Base-by-base conservation (phyloP, 2,888 invertebrate genomes). In the Tetanocera ferruginea region DNA sequence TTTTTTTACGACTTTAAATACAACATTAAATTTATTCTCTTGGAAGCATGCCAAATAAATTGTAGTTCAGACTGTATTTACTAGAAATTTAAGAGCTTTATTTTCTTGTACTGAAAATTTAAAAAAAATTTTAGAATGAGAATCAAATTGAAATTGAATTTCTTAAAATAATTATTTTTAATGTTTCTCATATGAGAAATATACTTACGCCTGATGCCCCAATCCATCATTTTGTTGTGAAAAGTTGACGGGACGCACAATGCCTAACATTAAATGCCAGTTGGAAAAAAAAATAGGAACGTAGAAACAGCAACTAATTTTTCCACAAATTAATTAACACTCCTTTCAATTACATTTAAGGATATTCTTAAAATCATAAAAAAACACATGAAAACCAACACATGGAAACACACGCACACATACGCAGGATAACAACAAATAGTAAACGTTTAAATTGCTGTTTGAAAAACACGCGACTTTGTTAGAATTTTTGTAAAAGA, bases 161-260 rank as follows among this genome's bases (percentile, higher is more conserved):
- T 49, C 6, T n/a, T 49, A 14, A 9, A 14, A 49, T 49, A 49
- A 49, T 9, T 6, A 6, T 9, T 14, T 14, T 49, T 49, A 49
- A 49, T 49, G 49, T 49, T 14, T 49, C 49, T 31, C 31, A 31
- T 5, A 31, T 4, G 5, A 31, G 31, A 5, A 37, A 57, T 31
- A 69, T 90, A 92, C 94, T 91, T 92, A 94, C 94, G 93, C 91
- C 93, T 92, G 85, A 94, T 93, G 83, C 94, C 93, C 93, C 93
- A 94, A 91, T 94, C 94, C 93, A 94, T 93, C 93, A 93, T 93
- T 86, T 90, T 92, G 85, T 37, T 76, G 81, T 51, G 69, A 37
- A 76, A 75, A 19, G 31, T 76, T n/a, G 67, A 70, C 31, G 55
- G n/a, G 23, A 31, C 23, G 43, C 9, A n/a, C 79, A 73, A 77